Base-by-base conservation (phyloP, 2,113 vertebrate species). In the Siniperca chuatsi region DNA sequence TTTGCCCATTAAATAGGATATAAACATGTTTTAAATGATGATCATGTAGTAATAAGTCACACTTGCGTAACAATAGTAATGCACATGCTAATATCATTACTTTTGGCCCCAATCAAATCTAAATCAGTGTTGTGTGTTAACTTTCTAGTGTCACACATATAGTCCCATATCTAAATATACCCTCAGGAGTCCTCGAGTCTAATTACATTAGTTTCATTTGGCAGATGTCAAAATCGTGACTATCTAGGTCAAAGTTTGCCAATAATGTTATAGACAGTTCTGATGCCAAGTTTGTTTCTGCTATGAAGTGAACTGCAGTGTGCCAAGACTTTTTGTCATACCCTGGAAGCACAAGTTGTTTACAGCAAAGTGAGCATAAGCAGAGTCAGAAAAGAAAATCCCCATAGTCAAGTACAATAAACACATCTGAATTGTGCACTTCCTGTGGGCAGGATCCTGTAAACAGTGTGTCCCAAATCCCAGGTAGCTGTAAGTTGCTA, bases 181-280 rank as follows among this genome's bases (percentile, higher is more conserved):
- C 87, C 67, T 35, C 25, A 15, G 79, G 60, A 80, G 37, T 42
- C 35, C 15, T 82, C 4, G 8, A 11, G 44, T 75, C 12, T 72
- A 80, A 89, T 82, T 62, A 40, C 75, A 67, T 78, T 40, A 46
- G 58, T 75, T 81, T 87, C 16, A 65, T 82, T 77, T 74, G 71
- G 66, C 79, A 71, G 4, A 67, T 65, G 40, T 87, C 44, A 52
- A 85, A 69, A 75, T 50, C 5, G 3, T n/a, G 73, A 83, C 67
- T 57, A 23, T 69, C 21, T 50, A 8, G 69, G 83, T 83, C 66
- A 71, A 58, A 77, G 21, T 81, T 37, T 77, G 46, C 60, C 57
- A 83, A 50, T 58, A 76, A 84, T 70, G 44, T 68, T 79, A 48
- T 8, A 57, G 35, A 84, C 52, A 54, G 21, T 50, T 16, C 4